Evolutionary conservation across 2,797 vertebrate species (phyloP), one percentile per base, ranked within the genome.

Genomic region (Phylloscopus collybita): DNA sequence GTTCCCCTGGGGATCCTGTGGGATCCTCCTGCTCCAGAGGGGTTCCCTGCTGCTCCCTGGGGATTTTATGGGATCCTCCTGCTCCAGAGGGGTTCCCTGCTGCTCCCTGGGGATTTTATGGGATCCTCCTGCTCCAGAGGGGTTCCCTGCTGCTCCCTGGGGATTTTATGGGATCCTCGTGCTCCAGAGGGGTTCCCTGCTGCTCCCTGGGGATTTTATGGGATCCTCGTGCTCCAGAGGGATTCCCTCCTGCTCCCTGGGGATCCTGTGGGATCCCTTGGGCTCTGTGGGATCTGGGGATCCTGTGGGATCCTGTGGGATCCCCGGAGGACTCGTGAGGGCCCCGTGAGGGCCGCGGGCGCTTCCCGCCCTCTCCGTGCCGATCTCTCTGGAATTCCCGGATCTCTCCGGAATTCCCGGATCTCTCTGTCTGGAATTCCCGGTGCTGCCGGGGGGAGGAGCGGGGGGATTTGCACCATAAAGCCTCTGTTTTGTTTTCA

Each of bases 401-500:
- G 25, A 9, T 38, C 5, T 27, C 22, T 36, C 56, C 1, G n/a
- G 56, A 34, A 34, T 57, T 34, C 30, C 51, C 4, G 1, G 19
- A 45, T 36, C 4, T 7, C 71, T 22, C 42, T 0, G 42, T 22
- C 42, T 0, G 42, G 17, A 32, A 4, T 42, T n/a, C 30, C 32
- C 10, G 9, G 45, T 20, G 57, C 56, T 16, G 38, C 38, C 38
- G 38, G 27, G 13, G 44, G 51, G 18, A 32, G 23, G 12, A 10
- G 2, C 13, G 2, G 9, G 40, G 83, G 83, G 25, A 10, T 30
- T 82, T 67, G 90, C 79, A 56, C 85, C 96, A 94, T 96, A 84
- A 76, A 95, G 93, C 90, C 93, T 97, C 92, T 97, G 88, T 97
- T 97, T 97, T 97, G 86, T 97, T 98, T 97, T 36, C 98, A 99